A percentile compares a stretch with the other conserved stretches of the same genome.
phyloP scores from a whole-genome alignment of 1,140 invertebrate genomes.

The Aphidius gifuensis region DNA sequence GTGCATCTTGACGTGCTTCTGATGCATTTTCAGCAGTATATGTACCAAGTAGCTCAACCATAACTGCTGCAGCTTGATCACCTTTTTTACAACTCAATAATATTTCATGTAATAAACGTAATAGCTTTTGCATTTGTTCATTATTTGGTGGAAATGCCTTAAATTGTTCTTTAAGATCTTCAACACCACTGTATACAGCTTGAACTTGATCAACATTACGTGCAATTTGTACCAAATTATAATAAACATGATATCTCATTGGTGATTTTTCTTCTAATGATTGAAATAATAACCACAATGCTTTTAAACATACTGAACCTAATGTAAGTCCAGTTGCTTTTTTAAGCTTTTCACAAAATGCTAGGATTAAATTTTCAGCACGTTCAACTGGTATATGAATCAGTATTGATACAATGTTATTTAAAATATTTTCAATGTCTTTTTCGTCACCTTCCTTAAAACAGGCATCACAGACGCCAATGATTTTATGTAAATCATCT shows the following conservation, averaged over 20 bases:
- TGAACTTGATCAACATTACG: constrained; percentile 80
- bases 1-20: constrained; percentile 93
- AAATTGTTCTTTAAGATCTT: constrained; percentile 82
- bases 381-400: constrained; percentile 82
- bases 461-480: constrained; percentile 88
- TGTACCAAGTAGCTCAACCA: constrained; percentile 93
- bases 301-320: constrained; percentile 77
- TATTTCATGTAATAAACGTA: constrained; percentile 85
- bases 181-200: constrained; percentile 76
- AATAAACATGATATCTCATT: constrained; percentile 89
- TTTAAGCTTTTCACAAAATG: constrained; percentile 91
- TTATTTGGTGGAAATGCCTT: constrained; percentile 77
- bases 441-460: constrained; percentile 80
- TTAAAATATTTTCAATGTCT: constrained; percentile 79
- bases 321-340: constrained; percentile 84
- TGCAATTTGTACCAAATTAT: constrained; percentile 83
- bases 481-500: constrained; percentile 92
- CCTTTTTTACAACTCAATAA: constrained; percentile 70
- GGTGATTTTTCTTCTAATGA: constrained; percentile 81
- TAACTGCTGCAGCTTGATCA: constrained; percentile 89
- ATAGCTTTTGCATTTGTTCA: constrained; percentile 90
- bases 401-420: constrained; percentile 91
- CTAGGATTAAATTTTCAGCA: constrained; percentile 84
- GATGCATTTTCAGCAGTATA: constrained; percentile 96
- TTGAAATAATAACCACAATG: constrained; percentile 87